Evolutionary conservation across 35 echinoderm and acorn worm species (phyloP), one percentile per base, ranked within the genome.

Genomic region (Acanthaster planci): DNA sequence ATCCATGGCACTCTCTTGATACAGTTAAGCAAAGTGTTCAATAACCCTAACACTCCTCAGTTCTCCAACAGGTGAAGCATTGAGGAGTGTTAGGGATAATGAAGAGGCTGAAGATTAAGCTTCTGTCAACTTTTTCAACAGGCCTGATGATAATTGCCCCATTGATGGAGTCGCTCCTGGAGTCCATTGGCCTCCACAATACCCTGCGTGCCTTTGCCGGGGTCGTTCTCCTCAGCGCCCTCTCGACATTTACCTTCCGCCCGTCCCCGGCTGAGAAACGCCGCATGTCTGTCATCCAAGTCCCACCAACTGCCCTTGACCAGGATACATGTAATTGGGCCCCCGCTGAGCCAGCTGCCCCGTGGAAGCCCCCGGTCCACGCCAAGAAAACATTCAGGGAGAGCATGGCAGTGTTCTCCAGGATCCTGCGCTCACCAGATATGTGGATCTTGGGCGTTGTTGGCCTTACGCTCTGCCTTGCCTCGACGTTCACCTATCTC

Each of bases 281-380:
- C n/a, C 8, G 64, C 8, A 72, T 72, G 64, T 72, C 64, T 34
- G 64, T 72, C 64, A 72, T 72, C 64, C 64, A 72, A 3, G 26
- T 72, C 29, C 64, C 64, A 19, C 7, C 21, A 6, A 6, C 57
- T 7, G 6, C 57, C 7, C 23, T 19, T 14, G 10, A 31, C 8
- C 64, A 19, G 26, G 26, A 26, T 26, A 12, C 23, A 12, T 26
- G 21, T 8, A 34, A 21, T 0, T 10, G 27, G 19, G 19, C 10
- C 26, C 23, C 23, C 10, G 64, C 26, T 10, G 26, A 10, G 14
- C 19, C 59, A 14, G 8, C 23, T 9, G 64, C 4, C 19, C 64
- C 64, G 2, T 26, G 2, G 21, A 72, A 72, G 34, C 64, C 64
- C 22, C 64, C 64, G 26, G 64, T 72, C 64, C 64, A 72, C 23